These are phyloP conservation scores for Vulpes vulpes DNA, from an alignment of 2,113 vertebrate species.

Conservation along the genomic window DNA sequence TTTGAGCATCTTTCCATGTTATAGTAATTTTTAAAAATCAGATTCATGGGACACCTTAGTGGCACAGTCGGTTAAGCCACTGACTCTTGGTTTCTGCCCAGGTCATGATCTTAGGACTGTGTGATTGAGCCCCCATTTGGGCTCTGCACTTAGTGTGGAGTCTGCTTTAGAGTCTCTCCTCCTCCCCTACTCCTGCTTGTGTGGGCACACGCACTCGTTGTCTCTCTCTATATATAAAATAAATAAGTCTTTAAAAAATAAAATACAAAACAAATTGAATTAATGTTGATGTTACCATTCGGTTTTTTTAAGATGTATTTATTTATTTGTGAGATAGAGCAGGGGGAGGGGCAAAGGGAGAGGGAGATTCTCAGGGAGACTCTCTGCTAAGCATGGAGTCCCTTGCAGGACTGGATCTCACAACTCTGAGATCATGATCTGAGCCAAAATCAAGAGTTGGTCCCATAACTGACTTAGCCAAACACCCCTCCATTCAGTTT, in stretches of 20 bases:
- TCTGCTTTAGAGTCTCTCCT: too few species aligned
- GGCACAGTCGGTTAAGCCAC: too few species aligned
- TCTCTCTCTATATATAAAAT: not conserved
- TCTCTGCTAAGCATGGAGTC: not conserved
- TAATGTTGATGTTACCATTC: not conserved
- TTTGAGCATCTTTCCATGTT: not conserved
- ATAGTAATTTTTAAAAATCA: not conserved
- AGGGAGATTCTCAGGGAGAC: not conserved
- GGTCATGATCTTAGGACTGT: not conserved
- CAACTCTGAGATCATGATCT: not conserved
- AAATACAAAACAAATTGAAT: not conserved
- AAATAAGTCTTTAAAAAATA: not conserved
- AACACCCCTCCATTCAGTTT: not conserved
- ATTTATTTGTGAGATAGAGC: not conserved
- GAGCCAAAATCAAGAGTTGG: not conserved
- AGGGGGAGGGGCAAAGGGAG: not conserved
- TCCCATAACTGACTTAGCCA: not conserved
- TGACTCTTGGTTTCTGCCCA: not conserved
- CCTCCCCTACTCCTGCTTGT: not conserved
- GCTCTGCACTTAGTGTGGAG: not conserved
- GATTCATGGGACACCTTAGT: not conserved
- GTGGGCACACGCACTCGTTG: too few species aligned
- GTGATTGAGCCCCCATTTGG: not conserved
- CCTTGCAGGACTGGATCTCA: not conserved
- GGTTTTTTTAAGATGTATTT: not conserved